phyloP scores from a whole-genome alignment of 2,113 vertebrate genomes.

The Salvator merianae region DNA sequence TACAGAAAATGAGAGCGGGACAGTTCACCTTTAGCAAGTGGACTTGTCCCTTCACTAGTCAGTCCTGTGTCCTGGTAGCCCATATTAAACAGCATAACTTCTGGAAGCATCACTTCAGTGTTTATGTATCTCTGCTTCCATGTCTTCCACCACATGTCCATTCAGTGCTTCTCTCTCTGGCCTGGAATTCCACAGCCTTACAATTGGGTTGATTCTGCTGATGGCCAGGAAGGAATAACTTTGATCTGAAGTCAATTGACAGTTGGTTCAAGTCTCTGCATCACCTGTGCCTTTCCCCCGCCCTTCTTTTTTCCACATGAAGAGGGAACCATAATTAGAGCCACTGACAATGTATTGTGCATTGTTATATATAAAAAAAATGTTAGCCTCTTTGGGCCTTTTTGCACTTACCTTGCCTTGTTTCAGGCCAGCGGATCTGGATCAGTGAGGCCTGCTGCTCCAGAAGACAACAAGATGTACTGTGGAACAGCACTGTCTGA shows the following conservation, averaged over 20 bases:
- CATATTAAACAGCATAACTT: conserved; percentile 99
- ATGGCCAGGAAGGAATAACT: conserved; percentile 98
- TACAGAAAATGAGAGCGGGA: conserved; percentile 57
- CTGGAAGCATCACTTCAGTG: too few species aligned
- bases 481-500: too few species aligned
- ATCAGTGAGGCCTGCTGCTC: too few species aligned
- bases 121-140: too few species aligned
- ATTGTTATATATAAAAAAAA: conserved; percentile 84
- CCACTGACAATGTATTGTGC: conserved; percentile 97
- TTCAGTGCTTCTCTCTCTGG: conserved; percentile 93
- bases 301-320: conserved; percentile 99
- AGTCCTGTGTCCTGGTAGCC: conserved; percentile 97
- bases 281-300: conserved; percentile 89
- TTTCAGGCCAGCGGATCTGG: too few species aligned
- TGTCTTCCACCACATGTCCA: conserved; percentile 92
- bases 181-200: conserved; percentile 93
- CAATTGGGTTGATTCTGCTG: conserved; percentile 95
- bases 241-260: conserved; percentile 97
- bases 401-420: too few species aligned
- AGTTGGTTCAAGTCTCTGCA: conserved; percentile 96
- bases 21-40: conserved; percentile 89
- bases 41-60: conserved; percentile 91
- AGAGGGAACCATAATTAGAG: conserved; percentile 97
- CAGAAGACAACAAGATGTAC: too few species aligned
- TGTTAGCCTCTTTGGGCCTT: too few species aligned